These are phyloP conservation scores for Pica pica DNA, from an alignment of 2,113 vertebrate genomes.

Conservation along the genomic window DNA sequence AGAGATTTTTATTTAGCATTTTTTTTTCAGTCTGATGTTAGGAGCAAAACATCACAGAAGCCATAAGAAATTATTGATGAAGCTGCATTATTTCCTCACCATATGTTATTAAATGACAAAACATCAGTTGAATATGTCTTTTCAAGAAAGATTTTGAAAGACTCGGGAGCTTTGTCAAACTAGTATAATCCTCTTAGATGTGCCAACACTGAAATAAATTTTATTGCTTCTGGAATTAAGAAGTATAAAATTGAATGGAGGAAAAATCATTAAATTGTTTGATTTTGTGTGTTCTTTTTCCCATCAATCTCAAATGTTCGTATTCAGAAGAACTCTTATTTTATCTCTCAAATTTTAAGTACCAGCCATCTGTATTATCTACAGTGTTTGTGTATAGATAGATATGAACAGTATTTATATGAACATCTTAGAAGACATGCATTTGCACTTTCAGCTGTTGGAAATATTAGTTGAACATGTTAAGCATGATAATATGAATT, in stretches of 20 bases:
- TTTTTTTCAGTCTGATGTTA: neutral
- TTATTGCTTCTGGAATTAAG: conserved; percentile 38
- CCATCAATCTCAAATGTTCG: neutral
- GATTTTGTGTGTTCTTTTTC: neutral
- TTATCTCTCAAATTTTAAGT: neutral
- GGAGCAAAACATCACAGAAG: neutral
- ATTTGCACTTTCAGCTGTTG: neutral
- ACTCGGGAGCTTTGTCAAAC: conserved; percentile 20
- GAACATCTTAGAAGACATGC: neutral
- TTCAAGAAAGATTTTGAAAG: conserved; percentile 16
- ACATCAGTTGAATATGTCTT: neutral
- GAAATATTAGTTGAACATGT: neutral
- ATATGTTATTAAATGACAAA: conserved; percentile 41
- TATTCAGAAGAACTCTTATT: neutral
- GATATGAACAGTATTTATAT: neutral
- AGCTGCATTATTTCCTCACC: neutral
- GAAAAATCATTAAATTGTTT: neutral
- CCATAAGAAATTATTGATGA: neutral
- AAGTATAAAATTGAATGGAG: conserved; percentile 5
- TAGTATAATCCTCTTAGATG: conserved; percentile 30
- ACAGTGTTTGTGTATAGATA: neutral
- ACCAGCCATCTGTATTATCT: neutral
- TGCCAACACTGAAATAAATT: conserved; percentile 15
- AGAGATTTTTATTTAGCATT: neutral
- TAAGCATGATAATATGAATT: conserved; percentile 1